Conservation (phyloP, 35 echinoderm and acorn worm genomes). For the Diadema setosum region DNA sequence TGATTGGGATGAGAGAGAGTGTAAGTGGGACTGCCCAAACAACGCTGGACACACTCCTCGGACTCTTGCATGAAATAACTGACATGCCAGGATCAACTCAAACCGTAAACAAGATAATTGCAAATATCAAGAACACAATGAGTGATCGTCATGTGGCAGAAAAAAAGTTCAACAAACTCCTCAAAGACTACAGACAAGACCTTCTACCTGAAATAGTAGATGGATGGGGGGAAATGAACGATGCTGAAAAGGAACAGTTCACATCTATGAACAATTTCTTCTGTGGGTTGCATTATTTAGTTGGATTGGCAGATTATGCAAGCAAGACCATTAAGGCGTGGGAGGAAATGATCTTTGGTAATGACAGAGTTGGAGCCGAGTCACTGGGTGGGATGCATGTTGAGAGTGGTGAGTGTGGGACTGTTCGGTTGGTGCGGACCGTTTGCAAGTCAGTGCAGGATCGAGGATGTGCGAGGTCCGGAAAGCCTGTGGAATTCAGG, state of each 20-base stretch:
- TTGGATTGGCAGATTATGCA: constrained; percentile 61
- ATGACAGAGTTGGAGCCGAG: constrained; percentile 4
- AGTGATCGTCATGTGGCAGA: no score
- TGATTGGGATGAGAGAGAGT: not conserved
- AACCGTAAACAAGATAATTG: no score
- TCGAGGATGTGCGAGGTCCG: constrained; percentile 52
- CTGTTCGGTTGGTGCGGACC: constrained; percentile 38
- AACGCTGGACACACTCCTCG: no score
- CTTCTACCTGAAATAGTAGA: constrained; percentile 44
- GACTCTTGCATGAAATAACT: no score
- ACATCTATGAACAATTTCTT: constrained; percentile 73
- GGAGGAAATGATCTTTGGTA: constrained; percentile 44
- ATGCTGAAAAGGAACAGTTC: not conserved
- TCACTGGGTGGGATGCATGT: not conserved
- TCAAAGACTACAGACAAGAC: constrained; percentile 44
- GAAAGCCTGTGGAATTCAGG: constrained; percentile 49
- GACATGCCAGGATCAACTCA: no score
- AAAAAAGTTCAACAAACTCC: constrained; percentile 32
- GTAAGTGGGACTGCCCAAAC: no score
- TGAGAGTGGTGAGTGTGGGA: constrained; percentile 8
- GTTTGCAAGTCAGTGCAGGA: constrained; percentile 53
- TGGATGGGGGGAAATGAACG: constrained; percentile 30
- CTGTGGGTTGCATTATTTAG: constrained; percentile 75
- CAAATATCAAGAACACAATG: no score
- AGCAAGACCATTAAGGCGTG: constrained; percentile 24